Percentiles rank a stretch among this genome's conserved stretches.
Conservation (phyloP, 2,113 vertebrate genomes). For the Larimichthys crocea region DNA sequence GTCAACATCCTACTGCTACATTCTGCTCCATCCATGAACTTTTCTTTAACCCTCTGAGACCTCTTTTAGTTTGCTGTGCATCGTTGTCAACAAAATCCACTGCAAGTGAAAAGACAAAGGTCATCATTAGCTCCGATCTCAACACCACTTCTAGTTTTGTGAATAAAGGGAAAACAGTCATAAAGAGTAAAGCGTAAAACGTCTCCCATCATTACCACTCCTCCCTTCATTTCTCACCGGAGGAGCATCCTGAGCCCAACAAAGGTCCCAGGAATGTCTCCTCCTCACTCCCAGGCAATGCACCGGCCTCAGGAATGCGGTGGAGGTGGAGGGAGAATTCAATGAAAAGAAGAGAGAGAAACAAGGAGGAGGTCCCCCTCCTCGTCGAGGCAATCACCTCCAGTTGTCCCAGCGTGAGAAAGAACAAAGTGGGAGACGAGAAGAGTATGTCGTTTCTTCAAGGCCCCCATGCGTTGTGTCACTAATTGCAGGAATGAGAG, state of each 20-base stretch:
- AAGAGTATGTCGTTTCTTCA: slow-evolving; percentile 15
- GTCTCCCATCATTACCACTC: slow-evolving; percentile 47
- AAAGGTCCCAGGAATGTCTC: slow-evolving; percentile 69
- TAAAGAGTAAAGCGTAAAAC: slow-evolving; percentile 33
- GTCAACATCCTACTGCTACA: too few species aligned
- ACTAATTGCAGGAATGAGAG: slow-evolving; percentile 79
- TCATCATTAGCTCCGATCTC: not conserved
- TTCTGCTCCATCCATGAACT: too few species aligned
- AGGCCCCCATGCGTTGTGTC: slow-evolving; percentile 53
- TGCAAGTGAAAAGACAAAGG: not conserved
- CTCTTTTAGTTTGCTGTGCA: not conserved
- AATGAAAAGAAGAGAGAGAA: slow-evolving; percentile 53
- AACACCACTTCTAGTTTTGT: slow-evolving; percentile 7
- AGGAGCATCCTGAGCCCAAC: slow-evolving; percentile 53
- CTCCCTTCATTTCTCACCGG: slow-evolving; percentile 32
- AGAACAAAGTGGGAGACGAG: slow-evolving; percentile 51
- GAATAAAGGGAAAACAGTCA: slow-evolving; percentile 22
- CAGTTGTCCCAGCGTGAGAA: slow-evolving; percentile 53
- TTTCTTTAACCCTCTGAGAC: too few species aligned
- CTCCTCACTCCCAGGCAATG: slow-evolving; percentile 55
- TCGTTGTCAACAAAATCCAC: not conserved
- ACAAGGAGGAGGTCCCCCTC: slow-evolving; percentile 42
- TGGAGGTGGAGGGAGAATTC: slow-evolving; percentile 57
- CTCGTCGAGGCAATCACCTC: slow-evolving; percentile 39
- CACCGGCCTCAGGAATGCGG: slow-evolving; percentile 63